Conservation (phyloP, 1,140 invertebrate genomes). For the Rhysida immarginata region DNA sequence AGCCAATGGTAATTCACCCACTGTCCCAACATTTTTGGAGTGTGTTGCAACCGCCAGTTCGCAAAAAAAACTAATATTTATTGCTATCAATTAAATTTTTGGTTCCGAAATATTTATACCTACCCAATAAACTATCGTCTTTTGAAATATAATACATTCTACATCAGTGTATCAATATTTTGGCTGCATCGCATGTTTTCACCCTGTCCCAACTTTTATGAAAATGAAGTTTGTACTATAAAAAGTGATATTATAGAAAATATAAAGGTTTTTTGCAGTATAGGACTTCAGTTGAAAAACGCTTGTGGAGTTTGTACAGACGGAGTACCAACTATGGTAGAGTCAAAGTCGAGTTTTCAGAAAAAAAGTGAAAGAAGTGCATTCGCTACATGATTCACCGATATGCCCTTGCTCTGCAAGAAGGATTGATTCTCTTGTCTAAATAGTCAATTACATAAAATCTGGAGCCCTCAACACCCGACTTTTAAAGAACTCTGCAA, state of each 20-base stretch:
- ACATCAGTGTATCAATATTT: too few relatives aligned
- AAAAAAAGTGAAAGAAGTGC: constrained; percentile 1
- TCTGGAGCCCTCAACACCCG: constrained; percentile 12
- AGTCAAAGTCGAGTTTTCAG: neutral
- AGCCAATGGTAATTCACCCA: too few relatives aligned
- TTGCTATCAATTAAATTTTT: too few relatives aligned
- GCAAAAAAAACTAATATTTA: too few relatives aligned
- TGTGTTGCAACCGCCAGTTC: too few relatives aligned
- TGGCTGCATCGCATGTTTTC: too few relatives aligned
- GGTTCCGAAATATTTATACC: too few relatives aligned
- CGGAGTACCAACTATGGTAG: neutral
- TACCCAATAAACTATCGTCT: too few relatives aligned
- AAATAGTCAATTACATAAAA: constrained; percentile 17
- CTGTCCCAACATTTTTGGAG: too few relatives aligned
- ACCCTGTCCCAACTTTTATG: too few relatives aligned
- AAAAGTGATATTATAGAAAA: neutral
- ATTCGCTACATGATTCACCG: constrained; percentile 10
- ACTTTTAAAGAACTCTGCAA: constrained; percentile 15
- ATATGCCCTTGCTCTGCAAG: constrained; percentile 2
- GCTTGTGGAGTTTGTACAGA: neutral
- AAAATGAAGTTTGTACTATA: neutral
- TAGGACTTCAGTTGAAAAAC: neutral
- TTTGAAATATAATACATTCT: too few relatives aligned
- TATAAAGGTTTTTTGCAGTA: neutral
- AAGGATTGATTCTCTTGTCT: constrained; percentile 11